A percentile compares a stretch with the other conserved stretches of the same genome.
These are phyloP conservation scores for Acrossocheilus wenchowensis DNA, from an alignment of 2,797 vertebrate species.

Conservation along the genomic window DNA sequence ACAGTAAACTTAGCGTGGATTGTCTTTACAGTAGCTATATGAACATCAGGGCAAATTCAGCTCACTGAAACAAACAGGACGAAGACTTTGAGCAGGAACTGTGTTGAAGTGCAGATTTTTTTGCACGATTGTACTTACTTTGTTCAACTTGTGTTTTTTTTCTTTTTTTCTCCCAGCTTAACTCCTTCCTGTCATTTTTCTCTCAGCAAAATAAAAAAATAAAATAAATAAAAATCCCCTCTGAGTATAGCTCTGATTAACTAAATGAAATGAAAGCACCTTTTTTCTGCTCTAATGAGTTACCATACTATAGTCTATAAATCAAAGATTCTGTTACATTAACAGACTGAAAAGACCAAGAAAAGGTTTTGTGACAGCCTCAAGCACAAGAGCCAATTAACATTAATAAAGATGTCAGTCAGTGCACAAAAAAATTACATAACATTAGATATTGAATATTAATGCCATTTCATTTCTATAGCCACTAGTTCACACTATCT, in stretches of 20 bases:
- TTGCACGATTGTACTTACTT: not conserved
- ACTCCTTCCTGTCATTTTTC: not conserved
- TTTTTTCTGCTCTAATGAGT: too few relatives aligned
- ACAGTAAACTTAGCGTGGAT: too few relatives aligned
- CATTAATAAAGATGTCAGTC: not conserved
- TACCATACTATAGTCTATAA: too few relatives aligned
- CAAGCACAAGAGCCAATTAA: not conserved
- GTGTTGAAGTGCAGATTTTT: not conserved
- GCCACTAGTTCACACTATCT: not conserved
- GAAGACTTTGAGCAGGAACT: not conserved
- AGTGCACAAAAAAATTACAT: not conserved
- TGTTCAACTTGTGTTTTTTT: not conserved
- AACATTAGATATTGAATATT: not conserved
- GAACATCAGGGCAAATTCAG: not conserved
- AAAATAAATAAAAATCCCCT: too few relatives aligned
- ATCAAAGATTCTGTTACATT: too few relatives aligned
- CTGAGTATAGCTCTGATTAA: not conserved
- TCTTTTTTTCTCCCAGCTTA: too few relatives aligned
- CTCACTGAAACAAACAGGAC: not conserved
- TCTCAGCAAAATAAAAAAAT: too few relatives aligned
- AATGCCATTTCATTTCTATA: not conserved
- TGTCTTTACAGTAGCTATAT: not conserved
- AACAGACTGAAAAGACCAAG: too few relatives aligned
- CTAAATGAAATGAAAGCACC: too few relatives aligned
- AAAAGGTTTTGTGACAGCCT: not conserved